Base-by-base conservation (phyloP, 2,113 vertebrate genomes). In the Lagopus muta region DNA sequence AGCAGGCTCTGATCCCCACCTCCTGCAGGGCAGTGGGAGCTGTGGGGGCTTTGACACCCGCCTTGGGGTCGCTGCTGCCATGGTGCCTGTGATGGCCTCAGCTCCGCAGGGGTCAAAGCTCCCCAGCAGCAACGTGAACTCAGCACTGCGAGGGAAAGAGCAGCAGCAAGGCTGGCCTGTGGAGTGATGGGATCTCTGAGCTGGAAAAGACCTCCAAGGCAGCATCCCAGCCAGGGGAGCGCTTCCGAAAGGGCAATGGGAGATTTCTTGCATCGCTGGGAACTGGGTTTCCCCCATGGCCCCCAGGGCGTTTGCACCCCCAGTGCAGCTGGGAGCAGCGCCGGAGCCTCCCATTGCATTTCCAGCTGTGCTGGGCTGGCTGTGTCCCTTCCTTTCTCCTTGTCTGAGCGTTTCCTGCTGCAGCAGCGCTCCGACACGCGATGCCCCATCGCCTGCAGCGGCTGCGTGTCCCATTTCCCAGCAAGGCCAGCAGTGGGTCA, bases 391-490 rank as follows among this genome's bases (percentile, higher is more conserved):
- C 69, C 64, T 62, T 54, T 54, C 52, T 54, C 52, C 52, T 54
- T 28, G 52, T 54, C 52, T 54, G 52, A 21, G 3, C 34, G 0
- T 65, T 40, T 40, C 0, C 72, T 4, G 88, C 0, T 6, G 66
- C 1, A 5, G 6, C 70, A 11, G 4, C 1, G 0, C 54, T 13
- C 0, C 6, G 38, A 11, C 30, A 10, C 32, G 3, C 0, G 5
- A 22, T 54, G 52, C 52, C 54, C 28, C 54, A 0, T 1, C 1
- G 1, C 27, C 43, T 38, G 22, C 42, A 0, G 65, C 2, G 1
- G 3, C 5, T 8, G 22, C 1, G 11, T 34, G 50, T 42, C 86
- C 22, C 69, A 52, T 57, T 57, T 30, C 54, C 28, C 28, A 57
- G 54, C 30, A 11, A 32, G 54, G 54, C 54, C 54, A 57, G 54